A percentile compares a stretch with the other conserved stretches of the same genome.
Conservation (phyloP, 2,888 invertebrate genomes). For the Nycteola revayana region DNA sequence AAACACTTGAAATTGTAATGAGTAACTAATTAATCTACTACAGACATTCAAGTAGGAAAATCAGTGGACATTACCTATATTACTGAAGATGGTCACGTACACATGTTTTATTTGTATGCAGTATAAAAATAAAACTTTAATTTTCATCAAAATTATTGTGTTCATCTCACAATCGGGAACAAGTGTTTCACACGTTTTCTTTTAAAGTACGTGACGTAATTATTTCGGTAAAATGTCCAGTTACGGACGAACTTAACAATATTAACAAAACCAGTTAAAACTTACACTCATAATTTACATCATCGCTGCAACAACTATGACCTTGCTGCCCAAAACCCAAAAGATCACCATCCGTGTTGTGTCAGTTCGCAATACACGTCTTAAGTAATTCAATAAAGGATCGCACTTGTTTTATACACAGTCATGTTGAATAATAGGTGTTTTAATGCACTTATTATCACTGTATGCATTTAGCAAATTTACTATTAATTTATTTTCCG, state of each 20-base stretch:
- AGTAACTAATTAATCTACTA: conserved; percentile 13
- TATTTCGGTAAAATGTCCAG: conserved; percentile 7
- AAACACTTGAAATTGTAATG: conserved; percentile 12
- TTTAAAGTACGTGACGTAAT: conserved; percentile 29
- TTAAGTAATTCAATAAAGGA: conserved; percentile 12
- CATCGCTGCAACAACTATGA: conserved; percentile 53
- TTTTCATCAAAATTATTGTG: too few relatives aligned
- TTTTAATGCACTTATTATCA: conserved; percentile 10
- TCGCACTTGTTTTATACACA: conserved; percentile 15
- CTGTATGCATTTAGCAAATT: conserved; percentile 8
- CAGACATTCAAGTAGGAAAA: too few relatives aligned
- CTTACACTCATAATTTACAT: conserved; percentile 69
- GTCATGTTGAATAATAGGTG: conserved; percentile 1
- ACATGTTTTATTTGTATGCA: too few relatives aligned
- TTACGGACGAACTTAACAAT: conserved; percentile 7
- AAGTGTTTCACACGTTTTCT: too few relatives aligned
- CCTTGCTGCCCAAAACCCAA: conserved; percentile 54
- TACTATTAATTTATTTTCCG: conserved; percentile 4
- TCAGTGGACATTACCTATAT: too few relatives aligned
- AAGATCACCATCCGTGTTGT: conserved; percentile 31
- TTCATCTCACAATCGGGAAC: too few relatives aligned
- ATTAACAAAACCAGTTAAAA: conserved; percentile 26
- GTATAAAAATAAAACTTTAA: too few relatives aligned
- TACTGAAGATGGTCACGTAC: too few relatives aligned
- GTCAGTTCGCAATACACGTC: conserved; percentile 24